These are phyloP conservation scores for Chiloscyllium punctatum DNA, from an alignment of 2,797 vertebrate species.

Conservation along the genomic window DNA sequence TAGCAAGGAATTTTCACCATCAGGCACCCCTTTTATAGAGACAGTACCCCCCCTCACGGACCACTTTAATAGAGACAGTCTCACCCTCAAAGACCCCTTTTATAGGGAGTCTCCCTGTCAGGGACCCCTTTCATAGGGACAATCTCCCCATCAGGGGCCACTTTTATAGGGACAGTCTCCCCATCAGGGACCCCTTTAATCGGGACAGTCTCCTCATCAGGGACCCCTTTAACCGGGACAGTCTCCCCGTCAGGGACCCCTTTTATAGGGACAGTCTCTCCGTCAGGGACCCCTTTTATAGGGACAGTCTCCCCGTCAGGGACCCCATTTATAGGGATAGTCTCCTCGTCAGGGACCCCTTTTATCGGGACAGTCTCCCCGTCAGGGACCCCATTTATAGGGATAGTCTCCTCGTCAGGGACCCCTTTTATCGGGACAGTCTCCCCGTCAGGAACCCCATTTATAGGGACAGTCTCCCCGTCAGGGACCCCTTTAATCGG, in stretches of 20 bases:
- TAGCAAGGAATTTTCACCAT: neutral
- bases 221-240: neutral
- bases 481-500: neutral
- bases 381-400: too few relatives aligned
- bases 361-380: neutral
- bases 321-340: neutral
- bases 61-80: neutral
- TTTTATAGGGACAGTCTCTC: neutral
- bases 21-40: neutral
- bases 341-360: neutral
- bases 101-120: neutral
- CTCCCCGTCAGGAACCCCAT: too few relatives aligned
- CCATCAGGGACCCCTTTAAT: too few relatives aligned
- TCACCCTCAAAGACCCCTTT: neutral
- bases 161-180: too few relatives aligned
- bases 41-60: neutral
- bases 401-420: too few relatives aligned
- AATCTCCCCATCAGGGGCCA: too few relatives aligned
- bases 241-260: neutral
- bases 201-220: too few relatives aligned
- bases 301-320: neutral
- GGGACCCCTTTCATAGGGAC: too few relatives aligned
- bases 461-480: too few relatives aligned
- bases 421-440: too few relatives aligned
- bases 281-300: neutral